Evolutionary conservation across 2,797 vertebrate genomes (phyloP).

Genomic region (Myotis planiceps): DNA sequence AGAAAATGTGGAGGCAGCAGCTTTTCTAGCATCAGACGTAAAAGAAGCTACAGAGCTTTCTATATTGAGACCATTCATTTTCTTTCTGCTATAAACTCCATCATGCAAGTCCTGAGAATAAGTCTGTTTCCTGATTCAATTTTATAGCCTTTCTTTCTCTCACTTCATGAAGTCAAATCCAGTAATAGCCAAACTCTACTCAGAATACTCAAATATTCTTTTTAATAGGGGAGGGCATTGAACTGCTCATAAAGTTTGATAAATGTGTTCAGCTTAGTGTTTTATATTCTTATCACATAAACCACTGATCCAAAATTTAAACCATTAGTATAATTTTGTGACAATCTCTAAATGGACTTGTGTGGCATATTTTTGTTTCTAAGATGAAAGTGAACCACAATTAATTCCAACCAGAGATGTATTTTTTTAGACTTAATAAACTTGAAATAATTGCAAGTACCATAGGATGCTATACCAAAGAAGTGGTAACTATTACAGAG

Average conservation of each 20-base stretch:
- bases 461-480: not conserved
- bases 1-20: constrained; percentile 74
- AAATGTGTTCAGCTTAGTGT: not conserved
- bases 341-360: not conserved
- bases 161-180: not conserved
- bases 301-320: not conserved
- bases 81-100: constrained; percentile 50
- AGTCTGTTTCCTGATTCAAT: not conserved
- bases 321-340: not conserved
- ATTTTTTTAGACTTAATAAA: not conserved
- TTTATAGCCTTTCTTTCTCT: not conserved
- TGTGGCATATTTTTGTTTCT: not conserved
- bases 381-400: constrained; percentile 5
- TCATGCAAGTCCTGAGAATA: constrained; percentile 26
- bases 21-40: constrained; percentile 44
- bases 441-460: not conserved
- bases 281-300: not conserved
- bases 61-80: constrained; percentile 80
- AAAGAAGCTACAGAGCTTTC: constrained; percentile 25
- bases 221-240: not conserved
- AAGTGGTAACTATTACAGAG: not conserved
- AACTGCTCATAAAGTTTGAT: not conserved
- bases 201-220: not conserved
- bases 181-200: not conserved
- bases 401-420: constrained; percentile 4